A percentile compares a stretch with the other conserved stretches of the same genome.
phyloP scores from a whole-genome alignment of 2,797 vertebrate species.

The Mormyrus proboscirostris region DNA sequence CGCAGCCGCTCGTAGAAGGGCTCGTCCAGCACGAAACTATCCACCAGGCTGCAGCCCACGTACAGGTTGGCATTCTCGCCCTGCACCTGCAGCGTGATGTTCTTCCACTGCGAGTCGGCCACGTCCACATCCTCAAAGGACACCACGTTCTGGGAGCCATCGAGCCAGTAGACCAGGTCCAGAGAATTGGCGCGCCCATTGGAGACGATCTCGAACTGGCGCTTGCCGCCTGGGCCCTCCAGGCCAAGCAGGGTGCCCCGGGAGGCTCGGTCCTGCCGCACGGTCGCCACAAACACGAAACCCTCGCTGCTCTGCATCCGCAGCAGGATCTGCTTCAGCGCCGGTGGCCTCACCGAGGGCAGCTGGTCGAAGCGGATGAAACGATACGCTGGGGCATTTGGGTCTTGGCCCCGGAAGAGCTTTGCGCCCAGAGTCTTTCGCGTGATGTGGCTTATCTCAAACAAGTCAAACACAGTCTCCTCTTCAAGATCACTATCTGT shows the following conservation, averaged over 20 bases:
- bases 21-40: conserved; percentile 88
- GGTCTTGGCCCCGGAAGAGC: conserved; percentile 80
- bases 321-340: conserved; percentile 68
- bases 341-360: conserved; percentile 69
- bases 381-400: conserved; percentile 72
- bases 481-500: conserved; percentile 76
- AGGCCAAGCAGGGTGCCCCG: conserved; percentile 83
- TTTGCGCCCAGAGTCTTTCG: conserved; percentile 88
- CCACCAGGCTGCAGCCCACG: conserved; percentile 85
- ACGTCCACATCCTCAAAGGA: conserved; percentile 94
- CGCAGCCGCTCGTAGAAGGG: conserved; percentile 87
- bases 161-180: conserved; percentile 88
- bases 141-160: conserved; percentile 75
- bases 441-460: conserved; percentile 84
- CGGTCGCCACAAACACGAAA: conserved; percentile 81
- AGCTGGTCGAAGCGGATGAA: conserved; percentile 93
- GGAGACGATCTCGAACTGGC: conserved; percentile 90
- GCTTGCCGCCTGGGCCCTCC: conserved; percentile 69
- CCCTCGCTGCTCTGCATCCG: conserved; percentile 80
- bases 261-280: conserved; percentile 84
- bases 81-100: conserved; percentile 82
- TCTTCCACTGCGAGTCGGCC: conserved; percentile 93
- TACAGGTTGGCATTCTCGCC: conserved; percentile 86
- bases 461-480: conserved; percentile 79
- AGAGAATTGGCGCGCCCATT: conserved; percentile 87